Evolutionary conservation across 2,113 vertebrate species (phyloP), one percentile per base, ranked within the genome.

Genomic region (Xerus inauris): DNA sequence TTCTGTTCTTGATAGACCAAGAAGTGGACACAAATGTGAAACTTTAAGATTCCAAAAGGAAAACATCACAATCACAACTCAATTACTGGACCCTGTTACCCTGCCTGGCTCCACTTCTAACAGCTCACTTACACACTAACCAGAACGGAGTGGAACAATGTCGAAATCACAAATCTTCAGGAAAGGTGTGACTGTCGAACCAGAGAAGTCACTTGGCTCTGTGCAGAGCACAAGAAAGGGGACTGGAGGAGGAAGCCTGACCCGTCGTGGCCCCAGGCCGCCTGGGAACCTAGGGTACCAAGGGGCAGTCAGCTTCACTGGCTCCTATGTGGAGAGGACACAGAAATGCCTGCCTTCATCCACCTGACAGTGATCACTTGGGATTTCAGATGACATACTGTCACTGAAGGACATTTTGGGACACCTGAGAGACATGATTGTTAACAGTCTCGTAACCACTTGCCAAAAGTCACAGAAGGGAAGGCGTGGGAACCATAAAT

Each of bases 41-140:
- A 88, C 69, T 95, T 97, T 89, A 89, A 83, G 73, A 98, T 79
- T 83, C 97, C 96, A 94, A 83, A 94, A 95, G 96, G 89, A 62
- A 98, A 97, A 72, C 54, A 65, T 92, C 71, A 76, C 54, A 87
- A 85, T 51, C 49, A 51, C 49, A 51, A 54, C 3, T 30, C 54
- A 49, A 45, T 67, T 40, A 30, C 38, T 49, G 49, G 73, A 64
- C 65, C 76, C 4, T 47, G 51, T 45, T 80, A 20, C 54, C 40
- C 47, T 20, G 80, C 77, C 14, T 8, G 67, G 49, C n/a, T 71
- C 77, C 3, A 6, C 19, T 67, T 71, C 81, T 54, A 22, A 72
- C 51, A 51, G 32, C 28, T 30, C 62, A 57, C 11, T 30, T 8
- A 38, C 1, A 69, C 3, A 10, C n/a, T 49, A 42, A 28, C 22